Evolutionary conservation across 2,113 vertebrate genomes (phyloP).

Genomic region (Cinclus mexicanus): DNA sequence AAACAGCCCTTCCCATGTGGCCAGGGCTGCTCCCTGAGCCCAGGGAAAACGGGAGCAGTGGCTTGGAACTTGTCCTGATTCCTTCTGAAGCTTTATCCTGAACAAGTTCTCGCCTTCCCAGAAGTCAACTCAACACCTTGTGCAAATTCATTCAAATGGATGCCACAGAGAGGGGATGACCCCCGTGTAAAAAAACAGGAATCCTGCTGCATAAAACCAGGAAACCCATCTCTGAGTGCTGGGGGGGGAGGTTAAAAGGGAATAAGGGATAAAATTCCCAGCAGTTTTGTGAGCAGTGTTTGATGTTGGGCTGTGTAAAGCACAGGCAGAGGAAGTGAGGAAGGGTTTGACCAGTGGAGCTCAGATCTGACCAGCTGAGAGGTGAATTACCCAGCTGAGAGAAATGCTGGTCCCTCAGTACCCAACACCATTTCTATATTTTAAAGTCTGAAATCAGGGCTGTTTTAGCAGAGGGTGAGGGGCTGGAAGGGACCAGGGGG

Average conservation of each 20-base stretch:
- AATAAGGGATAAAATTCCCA: neutral
- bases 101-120: neutral
- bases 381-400: neutral
- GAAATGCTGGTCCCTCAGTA: rapidly evolving
- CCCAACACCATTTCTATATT: neutral
- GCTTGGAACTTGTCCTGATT: neutral
- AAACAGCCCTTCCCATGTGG: rapidly evolving
- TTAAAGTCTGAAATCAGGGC: neutral
- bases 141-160: neutral
- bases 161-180: rapidly evolving
- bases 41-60: rapidly evolving
- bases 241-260: neutral
- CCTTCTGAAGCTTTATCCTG: neutral
- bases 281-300: neutral
- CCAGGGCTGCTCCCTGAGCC: neutral
- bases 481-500: rapidly evolving
- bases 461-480: neutral
- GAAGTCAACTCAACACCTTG: neutral
- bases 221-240: neutral
- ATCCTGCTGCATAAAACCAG: too few species aligned
- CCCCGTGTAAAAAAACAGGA: neutral
- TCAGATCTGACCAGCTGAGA: neutral
- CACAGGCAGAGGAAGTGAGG: neutral
- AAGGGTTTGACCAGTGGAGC: neutral
- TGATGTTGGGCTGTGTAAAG: neutral